Evolutionary conservation across 2,888 invertebrate species (phyloP).

Genomic region (Lithophane semibrunnea): DNA sequence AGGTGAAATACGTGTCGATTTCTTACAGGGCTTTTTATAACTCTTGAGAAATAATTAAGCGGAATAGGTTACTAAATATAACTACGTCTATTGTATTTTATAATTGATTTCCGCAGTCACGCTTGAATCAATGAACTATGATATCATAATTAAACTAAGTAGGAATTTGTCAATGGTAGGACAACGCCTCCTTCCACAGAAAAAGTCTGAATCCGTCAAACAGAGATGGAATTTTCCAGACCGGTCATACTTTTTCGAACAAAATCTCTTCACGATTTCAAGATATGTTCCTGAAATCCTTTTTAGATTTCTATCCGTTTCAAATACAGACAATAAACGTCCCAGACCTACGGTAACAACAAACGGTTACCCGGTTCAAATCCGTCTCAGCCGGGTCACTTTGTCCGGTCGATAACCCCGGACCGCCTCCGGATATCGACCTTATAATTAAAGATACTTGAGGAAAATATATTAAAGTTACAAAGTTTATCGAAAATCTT

Average conservation of each 20-base stretch:
- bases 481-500: constrained; percentile 20
- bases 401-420: constrained; percentile 71
- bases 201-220: not conserved
- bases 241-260: not conserved
- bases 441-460: constrained; percentile 59
- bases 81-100: too few species aligned
- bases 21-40: too few species aligned
- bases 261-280: not conserved
- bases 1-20: too few species aligned
- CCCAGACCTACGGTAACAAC: constrained; percentile 66
- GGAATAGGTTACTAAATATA: too few species aligned
- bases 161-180: not conserved
- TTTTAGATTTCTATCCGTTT: constrained; percentile 36
- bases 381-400: constrained; percentile 70
- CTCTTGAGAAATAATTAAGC: too few species aligned
- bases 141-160: too few species aligned
- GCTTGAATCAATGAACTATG: too few species aligned
- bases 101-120: too few species aligned
- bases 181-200: not conserved
- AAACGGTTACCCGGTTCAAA: constrained; percentile 66
- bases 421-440: constrained; percentile 64
- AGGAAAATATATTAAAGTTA: constrained; percentile 40
- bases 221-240: not conserved
- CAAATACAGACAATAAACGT: constrained; percentile 50
- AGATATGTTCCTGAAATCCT: constrained; percentile 13